Conservation (phyloP, 2,888 invertebrate genomes). For the Dioctria rufipes region DNA sequence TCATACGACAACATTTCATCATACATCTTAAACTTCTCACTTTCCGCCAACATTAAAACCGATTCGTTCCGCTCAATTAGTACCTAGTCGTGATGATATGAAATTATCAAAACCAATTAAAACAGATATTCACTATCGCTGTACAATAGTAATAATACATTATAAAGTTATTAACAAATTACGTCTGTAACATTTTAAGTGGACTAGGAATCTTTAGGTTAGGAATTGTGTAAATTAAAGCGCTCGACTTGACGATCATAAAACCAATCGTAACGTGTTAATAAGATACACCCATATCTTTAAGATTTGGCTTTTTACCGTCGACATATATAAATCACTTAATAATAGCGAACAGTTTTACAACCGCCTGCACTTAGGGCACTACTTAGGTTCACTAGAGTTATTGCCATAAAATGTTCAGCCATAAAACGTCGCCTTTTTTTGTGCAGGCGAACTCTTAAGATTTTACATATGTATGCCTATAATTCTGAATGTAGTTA, state of each 20-base stretch:
- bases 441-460: too few species aligned
- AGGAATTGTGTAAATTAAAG: not conserved
- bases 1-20: too few species aligned
- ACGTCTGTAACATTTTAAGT: not conserved
- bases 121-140: not conserved
- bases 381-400: not conserved
- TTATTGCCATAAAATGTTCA: constrained; percentile 3
- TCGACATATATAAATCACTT: not conserved
- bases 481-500: too few species aligned
- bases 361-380: not conserved
- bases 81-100: too few species aligned
- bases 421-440: not conserved
- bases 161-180: constrained; percentile 10
- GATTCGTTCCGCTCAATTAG: too few species aligned
- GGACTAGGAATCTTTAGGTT: not conserved
- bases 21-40: too few species aligned
- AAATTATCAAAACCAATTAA: not conserved
- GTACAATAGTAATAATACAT: not conserved
- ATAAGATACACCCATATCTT: not conserved
- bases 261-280: not conserved
- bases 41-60: too few species aligned
- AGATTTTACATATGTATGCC: too few species aligned
- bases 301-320: not conserved
- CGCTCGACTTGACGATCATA: not conserved
- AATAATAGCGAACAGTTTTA: constrained; percentile 8